Conservation (phyloP, 1,140 invertebrate genomes). For the Trinorchestia longiramus region DNA sequence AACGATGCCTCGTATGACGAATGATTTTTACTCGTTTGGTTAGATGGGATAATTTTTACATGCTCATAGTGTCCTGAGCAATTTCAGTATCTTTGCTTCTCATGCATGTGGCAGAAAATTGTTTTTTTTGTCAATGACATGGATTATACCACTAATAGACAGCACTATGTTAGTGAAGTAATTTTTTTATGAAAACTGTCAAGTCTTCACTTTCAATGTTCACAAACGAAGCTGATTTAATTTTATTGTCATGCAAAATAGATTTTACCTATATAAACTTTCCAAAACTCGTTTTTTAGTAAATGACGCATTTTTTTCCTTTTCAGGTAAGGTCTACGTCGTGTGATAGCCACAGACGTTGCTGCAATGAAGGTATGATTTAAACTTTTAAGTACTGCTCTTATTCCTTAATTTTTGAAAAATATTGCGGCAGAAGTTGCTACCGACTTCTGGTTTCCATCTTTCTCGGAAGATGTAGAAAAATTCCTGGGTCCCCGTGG, state of each 20-base stretch:
- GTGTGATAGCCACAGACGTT: background rate
- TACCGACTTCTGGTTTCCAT: background rate
- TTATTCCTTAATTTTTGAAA: background rate
- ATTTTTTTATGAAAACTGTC: background rate
- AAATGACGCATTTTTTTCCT: background rate
- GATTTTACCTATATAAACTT: too few relatives aligned
- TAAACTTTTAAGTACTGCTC: background rate
- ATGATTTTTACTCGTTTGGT: background rate
- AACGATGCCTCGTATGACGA: background rate
- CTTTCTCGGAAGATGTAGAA: background rate
- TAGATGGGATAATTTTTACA: background rate
- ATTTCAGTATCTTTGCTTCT: background rate
- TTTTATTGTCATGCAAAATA: too few relatives aligned
- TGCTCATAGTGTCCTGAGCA: background rate
- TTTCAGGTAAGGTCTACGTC: background rate
- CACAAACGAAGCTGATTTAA: too few relatives aligned
- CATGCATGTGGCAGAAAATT: background rate
- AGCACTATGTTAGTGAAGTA: background rate
- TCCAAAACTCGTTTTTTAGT: too few relatives aligned
- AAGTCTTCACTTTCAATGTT: too few relatives aligned
- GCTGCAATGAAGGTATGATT: background rate
- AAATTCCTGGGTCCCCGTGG: background rate
- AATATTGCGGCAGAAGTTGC: background rate
- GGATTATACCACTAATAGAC: background rate
- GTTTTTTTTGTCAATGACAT: background rate